These are phyloP conservation scores for Aurelia coerulea DNA, from an alignment of 30 jellyfish, hydroid and myxozoan genomes.

Conservation along the genomic window DNA sequence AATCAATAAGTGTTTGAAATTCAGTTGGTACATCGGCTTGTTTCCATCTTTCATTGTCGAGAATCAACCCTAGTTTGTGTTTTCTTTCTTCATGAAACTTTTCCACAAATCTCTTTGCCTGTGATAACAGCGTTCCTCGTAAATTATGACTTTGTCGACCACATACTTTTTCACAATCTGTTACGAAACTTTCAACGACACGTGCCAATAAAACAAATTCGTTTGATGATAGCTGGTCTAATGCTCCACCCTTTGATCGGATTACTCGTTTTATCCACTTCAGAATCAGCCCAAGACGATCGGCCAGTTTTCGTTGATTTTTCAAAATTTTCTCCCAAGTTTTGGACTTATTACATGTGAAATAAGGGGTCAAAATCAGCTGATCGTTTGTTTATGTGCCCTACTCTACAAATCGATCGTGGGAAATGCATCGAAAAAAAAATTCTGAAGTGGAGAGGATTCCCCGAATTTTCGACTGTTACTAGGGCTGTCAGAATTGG, in stretches of 20 bases:
- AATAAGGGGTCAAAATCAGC: too few relatives aligned
- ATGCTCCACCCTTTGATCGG: constrained; percentile 98
- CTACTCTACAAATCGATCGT: too few relatives aligned
- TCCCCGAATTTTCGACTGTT: too few relatives aligned
- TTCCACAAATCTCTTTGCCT: constrained; percentile 93
- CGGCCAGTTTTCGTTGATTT: too few relatives aligned
- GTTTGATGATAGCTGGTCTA: constrained; percentile 88
- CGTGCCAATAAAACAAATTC: constrained; percentile 96
- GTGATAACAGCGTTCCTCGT: constrained; percentile 94
- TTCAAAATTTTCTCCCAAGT: too few relatives aligned
- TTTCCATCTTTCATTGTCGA: constrained; percentile 98
- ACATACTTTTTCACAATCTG: constrained; percentile 90
- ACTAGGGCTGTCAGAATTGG: too few relatives aligned
- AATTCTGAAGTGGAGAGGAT: too few relatives aligned
- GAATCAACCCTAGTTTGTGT: constrained; percentile 91
- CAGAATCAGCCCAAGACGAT: too few relatives aligned
- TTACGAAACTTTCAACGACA: constrained; percentile 84
- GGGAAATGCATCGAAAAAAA: too few relatives aligned
- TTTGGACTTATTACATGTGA: too few relatives aligned
- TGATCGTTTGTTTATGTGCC: too few relatives aligned
- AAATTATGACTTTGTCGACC: constrained; percentile 95
- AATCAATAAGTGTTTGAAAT: constrained; percentile 85
- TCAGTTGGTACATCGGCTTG: constrained; percentile 99
- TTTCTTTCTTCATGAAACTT: constrained; percentile 90
- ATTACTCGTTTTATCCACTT: too few relatives aligned